Conservation (phyloP, 2,113 vertebrate species). For the Oncorhynchus nerka region DNA sequence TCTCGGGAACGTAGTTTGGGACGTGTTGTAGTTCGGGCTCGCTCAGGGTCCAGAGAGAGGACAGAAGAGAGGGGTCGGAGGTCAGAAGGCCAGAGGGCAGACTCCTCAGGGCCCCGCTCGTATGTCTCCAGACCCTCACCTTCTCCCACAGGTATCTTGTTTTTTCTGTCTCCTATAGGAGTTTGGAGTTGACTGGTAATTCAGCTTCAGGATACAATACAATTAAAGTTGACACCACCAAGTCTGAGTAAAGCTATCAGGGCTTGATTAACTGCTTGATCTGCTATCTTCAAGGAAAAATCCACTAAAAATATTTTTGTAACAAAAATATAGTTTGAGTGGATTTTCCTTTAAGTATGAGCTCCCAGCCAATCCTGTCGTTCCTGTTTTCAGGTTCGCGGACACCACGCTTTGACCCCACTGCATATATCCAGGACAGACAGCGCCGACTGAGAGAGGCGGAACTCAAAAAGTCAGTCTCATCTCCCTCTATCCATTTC, state of each 20-base stretch:
- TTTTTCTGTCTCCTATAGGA: not conserved
- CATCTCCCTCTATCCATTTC: not conserved
- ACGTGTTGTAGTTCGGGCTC: conserved; percentile 48
- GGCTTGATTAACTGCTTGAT: no score
- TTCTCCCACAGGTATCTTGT: conserved; percentile 78
- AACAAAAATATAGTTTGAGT: no score
- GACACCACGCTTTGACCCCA: conserved; percentile 83
- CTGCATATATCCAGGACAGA: conserved; percentile 84
- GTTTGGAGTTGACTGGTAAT: no score
- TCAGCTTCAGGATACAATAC: not conserved
- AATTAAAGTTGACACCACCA: no score
- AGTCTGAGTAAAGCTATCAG: no score
- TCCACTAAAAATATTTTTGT: no score
- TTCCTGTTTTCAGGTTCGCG: conserved; percentile 57
- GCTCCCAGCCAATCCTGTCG: not conserved
- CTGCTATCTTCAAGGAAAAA: no score
- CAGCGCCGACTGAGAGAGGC: conserved; percentile 80
- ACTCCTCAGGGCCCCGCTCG: conserved; percentile 61
- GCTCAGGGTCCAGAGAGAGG: conserved; percentile 76
- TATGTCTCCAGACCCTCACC: conserved; percentile 66
- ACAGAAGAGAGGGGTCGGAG: conserved; percentile 66
- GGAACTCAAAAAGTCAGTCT: conserved; percentile 79
- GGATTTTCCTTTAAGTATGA: no score
- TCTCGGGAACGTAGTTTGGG: conserved; percentile 69
- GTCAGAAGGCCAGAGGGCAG: conserved; percentile 71